Conservation (phyloP, 2,888 invertebrate species). For the Drosophila maculinotata region DNA sequence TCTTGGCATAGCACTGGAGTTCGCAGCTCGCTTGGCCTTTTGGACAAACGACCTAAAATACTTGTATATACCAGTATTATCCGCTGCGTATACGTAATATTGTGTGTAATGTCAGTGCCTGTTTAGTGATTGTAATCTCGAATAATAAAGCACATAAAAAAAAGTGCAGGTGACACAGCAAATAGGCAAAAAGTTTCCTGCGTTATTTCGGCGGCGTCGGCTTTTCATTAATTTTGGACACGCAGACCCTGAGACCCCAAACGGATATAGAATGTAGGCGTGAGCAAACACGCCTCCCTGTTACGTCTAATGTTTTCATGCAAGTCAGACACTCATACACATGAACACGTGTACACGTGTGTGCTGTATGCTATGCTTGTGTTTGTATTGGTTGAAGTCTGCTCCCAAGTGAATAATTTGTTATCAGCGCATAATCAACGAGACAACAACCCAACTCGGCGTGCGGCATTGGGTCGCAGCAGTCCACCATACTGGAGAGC, state of each 20-base stretch:
- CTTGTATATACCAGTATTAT: background rate
- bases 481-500: constrained; percentile 33
- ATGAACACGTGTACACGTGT: constrained; percentile 25
- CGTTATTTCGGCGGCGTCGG: constrained; percentile 41
- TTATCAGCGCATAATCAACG: constrained; percentile 82
- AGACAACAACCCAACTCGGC: constrained; percentile 57
- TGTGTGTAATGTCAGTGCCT: constrained; percentile 46
- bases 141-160: constrained; percentile 50
- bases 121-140: constrained; percentile 64
- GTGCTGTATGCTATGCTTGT: constrained; percentile 29
- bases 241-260: constrained; percentile 57
- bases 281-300: constrained; percentile 23
- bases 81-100: constrained; percentile 64
- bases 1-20: constrained; percentile 1
- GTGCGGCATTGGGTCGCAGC: constrained; percentile 8
- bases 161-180: constrained; percentile 61
- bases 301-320: constrained; percentile 67
- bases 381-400: constrained; percentile 63
- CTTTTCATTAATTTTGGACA: constrained; percentile 80
- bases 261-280: constrained; percentile 30
- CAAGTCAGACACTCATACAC: constrained; percentile 42
- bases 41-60: constrained; percentile 7
- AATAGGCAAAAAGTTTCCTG: constrained; percentile 57
- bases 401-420: constrained; percentile 82
- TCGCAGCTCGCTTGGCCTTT: constrained; percentile 23